Evolutionary conservation across 2,113 vertebrate genomes (phyloP), one percentile per base, ranked within the genome.

Genomic region (Eonycteris spelaea): DNA sequence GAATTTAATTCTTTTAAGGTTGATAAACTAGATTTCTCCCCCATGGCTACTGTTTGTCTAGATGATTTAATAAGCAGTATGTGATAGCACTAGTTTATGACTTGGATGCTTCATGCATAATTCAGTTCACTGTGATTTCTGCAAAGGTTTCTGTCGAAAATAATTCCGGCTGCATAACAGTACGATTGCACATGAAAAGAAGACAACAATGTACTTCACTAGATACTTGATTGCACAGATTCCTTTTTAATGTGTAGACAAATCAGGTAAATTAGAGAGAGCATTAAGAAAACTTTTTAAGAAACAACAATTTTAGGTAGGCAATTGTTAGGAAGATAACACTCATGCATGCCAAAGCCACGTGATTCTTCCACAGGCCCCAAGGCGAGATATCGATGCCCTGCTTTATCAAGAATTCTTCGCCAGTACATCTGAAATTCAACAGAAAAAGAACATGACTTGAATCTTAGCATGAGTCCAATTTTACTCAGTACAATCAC

Each of bases 291-390:
- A 99, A 99, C 95, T 99, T 99, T 97, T 98, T 99, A 98, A 99
- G 99, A 91, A 99, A 99, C 80, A 92, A 85, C 88, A 99, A 97
- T 95, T 99, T 99, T 91, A 99, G 70, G 97, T 99, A 99, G 0
- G 99, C 97, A 12, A 99, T 99, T 26, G 33, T 35, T 4, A 99
- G 98, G 98, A 99, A 99, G 74, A 99, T 98, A 7, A 98, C 0
- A 0, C 90, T 99, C 99, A 99, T 99, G 97, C 98, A 96, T 30
- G 74, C 77, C 28, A 99, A 94, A 30, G 99, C 99, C 74, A 99
- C 1, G 7, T 99, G 98, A 86, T 99, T 99, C 98, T 98, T 98
- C 99, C 99, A 99, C 33, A 99, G 94, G 3, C 99, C 99, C 99
- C 99, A 99, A 4, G 43, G 0, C 5, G 98, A 99, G 0, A 38